phyloP scores from a whole-genome alignment of 2,113 vertebrate species.

The Cyphomyrus plagiostoma region DNA sequence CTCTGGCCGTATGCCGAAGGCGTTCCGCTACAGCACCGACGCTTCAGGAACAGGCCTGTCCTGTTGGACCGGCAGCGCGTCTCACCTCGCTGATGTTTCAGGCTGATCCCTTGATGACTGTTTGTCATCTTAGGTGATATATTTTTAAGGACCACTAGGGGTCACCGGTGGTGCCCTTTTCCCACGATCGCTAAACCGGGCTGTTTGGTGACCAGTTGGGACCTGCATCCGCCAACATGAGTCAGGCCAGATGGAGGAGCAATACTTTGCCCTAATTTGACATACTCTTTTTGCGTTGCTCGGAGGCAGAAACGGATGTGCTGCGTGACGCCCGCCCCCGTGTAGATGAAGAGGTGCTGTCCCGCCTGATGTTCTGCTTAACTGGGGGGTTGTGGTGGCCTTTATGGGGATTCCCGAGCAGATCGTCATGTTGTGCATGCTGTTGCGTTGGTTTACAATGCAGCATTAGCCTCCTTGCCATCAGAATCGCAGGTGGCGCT shows the following conservation, averaged over 20 bases:
- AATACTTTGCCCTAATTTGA: neutral
- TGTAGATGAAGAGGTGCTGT: neutral
- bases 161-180: neutral
- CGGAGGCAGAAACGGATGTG: neutral
- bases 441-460: neutral
- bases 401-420: neutral
- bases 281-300: neutral
- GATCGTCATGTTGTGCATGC: neutral
- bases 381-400: neutral
- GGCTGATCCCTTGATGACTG: neutral
- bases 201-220: neutral
- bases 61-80: neutral
- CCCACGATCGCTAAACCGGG: neutral
- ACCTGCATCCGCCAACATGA: neutral
- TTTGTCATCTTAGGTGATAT: neutral
- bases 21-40: neutral
- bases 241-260: neutral
- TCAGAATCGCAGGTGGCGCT: neutral
- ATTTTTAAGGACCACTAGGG: neutral
- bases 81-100: neutral
- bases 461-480: neutral
- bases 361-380: neutral
- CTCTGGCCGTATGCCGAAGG: neutral
- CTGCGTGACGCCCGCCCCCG: neutral
- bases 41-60: neutral